A percentile compares a stretch with the other conserved stretches of the same genome.
Evolutionary conservation across 2,113 vertebrate species (phyloP).

Genomic region (Psittacus erithacus): DNA sequence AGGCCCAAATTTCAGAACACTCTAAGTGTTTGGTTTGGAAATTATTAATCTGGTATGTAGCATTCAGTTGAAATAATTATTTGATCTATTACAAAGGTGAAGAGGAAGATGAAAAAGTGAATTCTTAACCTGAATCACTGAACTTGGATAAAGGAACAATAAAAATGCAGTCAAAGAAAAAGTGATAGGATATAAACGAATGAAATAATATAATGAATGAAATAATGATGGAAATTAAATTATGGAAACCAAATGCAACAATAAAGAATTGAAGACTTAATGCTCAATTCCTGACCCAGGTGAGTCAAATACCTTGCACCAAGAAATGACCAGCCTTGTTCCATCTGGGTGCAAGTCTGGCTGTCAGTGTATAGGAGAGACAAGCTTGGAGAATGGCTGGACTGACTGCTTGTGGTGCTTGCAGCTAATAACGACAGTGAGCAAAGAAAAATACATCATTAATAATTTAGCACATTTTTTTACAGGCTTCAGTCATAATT

Average conservation of each 20-base stretch:
- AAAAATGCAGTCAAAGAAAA: not conserved
- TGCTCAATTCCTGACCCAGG: not conserved
- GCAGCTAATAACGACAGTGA: constrained; percentile 70
- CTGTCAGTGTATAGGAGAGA: constrained; percentile 83
- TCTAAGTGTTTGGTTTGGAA: not conserved
- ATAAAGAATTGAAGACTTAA: not conserved
- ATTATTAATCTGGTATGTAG: not conserved
- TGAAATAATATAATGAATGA: not conserved
- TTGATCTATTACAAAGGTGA: not conserved
- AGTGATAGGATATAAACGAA: not conserved
- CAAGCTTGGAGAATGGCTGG: constrained; percentile 83
- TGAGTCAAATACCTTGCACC: constrained; percentile 79
- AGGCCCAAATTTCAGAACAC: not conserved
- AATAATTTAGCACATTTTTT: not conserved
- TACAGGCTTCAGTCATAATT: not conserved
- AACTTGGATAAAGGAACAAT: not conserved
- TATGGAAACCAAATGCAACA: not conserved
- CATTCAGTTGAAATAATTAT: not conserved
- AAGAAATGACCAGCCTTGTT: constrained; percentile 87
- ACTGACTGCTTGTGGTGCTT: constrained; percentile 73
- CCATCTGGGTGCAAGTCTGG: constrained; percentile 85
- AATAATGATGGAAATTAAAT: not conserved
- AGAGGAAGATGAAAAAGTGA: not conserved
- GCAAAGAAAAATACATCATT: not conserved
- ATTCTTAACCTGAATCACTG: not conserved